Percentiles rank a stretch among this genome's conserved stretches.
These are phyloP conservation scores for Kryphioiulus occultus DNA, from an alignment of 2,888 invertebrate genomes.

Conservation along the genomic window DNA sequence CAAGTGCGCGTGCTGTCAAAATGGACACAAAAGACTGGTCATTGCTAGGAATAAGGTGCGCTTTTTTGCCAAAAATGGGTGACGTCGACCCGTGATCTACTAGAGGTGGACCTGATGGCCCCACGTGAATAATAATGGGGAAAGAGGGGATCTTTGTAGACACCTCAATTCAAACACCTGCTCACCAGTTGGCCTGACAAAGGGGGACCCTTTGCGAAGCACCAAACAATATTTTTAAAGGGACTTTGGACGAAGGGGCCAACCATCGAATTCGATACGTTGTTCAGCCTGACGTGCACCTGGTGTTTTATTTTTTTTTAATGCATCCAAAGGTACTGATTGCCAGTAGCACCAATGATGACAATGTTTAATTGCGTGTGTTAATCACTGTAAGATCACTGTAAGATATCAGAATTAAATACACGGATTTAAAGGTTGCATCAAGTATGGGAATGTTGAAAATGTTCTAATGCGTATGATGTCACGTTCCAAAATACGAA, in stretches of 20 bases:
- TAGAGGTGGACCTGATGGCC: slow-evolving; percentile 4
- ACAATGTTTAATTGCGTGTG: too few species aligned
- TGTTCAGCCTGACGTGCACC: not conserved
- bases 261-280: slow-evolving; percentile 17
- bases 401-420: too few species aligned
- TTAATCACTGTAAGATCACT: too few species aligned
- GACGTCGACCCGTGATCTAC: not conserved
- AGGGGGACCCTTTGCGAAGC: not conserved
- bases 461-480: too few species aligned
- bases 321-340: not conserved
- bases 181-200: slow-evolving; percentile 39
- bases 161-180: slow-evolving; percentile 30
- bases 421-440: too few species aligned
- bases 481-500: too few species aligned
- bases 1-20: slow-evolving; percentile 7
- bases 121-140: not conserved
- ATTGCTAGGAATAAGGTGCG: not conserved
- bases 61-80: not conserved
- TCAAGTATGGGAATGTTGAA: too few species aligned
- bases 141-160: not conserved
- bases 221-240: not conserved
- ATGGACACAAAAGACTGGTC: slow-evolving; percentile 1
- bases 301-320: not conserved
- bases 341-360: not conserved
- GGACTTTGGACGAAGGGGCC: not conserved